Evolutionary conservation across 2,113 vertebrate species (phyloP), one percentile per base, ranked within the genome.

Genomic region (Edolisoma coerulescens): DNA sequence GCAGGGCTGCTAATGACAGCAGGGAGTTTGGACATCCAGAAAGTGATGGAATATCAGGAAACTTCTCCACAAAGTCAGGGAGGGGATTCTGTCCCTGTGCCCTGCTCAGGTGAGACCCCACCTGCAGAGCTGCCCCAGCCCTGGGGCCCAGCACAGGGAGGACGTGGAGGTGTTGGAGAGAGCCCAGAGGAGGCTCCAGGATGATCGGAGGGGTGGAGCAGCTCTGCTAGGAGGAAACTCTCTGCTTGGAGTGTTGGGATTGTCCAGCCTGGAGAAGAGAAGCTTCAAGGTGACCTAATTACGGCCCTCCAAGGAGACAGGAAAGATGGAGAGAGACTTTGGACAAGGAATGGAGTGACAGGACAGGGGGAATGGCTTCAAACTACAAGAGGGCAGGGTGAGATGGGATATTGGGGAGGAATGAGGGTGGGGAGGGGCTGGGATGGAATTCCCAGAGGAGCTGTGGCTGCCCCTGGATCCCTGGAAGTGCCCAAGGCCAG

Each of bases 381-480:
- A 2, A 28, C 14, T 52, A 1, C 7, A 1, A 33, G 14, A 44
- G 22, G 52, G 8, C 24, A 50, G 30, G 11, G 15, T 0, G 3
- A 1, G 32, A 4, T 32, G 26, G 53, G 71, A 86, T 37, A 1
- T 1, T 32, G 53, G 61, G 61, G 16, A 37, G 21, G 52, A 59
- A 50, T 0, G 44, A 65, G 7, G 14, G 22, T 47, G 41, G 13
- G 0, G 12, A 37, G 53, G 45, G 3, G 14, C 23, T 78, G 74
- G 63, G 23, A 3, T 30, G 24, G 47, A 16, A 41, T 79, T 47
- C 41, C 56, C 65, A 63, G 65, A 71, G 24, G 0, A 30, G 47
- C 47, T 70, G 84, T 10, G 63, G 53, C 84, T 52, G 63, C 33
- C 18, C 32, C 63, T 47, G 60, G 30, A 70, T 61, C 54, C 28